Percentiles rank a stretch among this genome's conserved stretches.
These are phyloP conservation scores for Bungarus multicinctus DNA, from an alignment of 2,113 vertebrate species.

Conservation along the genomic window DNA sequence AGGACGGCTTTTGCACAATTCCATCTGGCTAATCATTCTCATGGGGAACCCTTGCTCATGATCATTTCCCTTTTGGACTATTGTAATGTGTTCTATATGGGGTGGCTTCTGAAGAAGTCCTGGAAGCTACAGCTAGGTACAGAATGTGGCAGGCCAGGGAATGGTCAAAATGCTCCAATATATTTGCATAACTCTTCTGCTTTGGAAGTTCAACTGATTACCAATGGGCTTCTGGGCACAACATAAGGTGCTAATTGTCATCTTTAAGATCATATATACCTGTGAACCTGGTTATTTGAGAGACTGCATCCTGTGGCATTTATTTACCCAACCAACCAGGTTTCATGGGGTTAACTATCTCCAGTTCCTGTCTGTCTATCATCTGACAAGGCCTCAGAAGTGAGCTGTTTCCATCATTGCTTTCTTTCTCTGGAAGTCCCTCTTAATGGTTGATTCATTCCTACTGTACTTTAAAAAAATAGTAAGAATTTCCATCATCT, in stretches of 20 bases:
- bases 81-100: neutral
- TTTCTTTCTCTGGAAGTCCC: neutral
- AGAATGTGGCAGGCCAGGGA: neutral
- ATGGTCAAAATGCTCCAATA: neutral
- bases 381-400: neutral
- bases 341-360: neutral
- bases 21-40: neutral
- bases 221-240: neutral
- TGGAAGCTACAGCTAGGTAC: neutral
- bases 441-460: neutral
- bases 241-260: neutral
- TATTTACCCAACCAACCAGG: neutral
- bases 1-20: neutral
- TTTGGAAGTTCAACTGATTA: neutral
- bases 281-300: neutral
- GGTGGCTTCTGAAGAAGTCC: neutral
- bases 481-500: neutral
- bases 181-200: neutral
- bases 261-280: neutral
- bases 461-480: neutral
- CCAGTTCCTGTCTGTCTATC: neutral
- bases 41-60: neutral
- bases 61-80: neutral
- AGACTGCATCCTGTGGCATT: neutral
- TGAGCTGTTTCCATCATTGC: neutral